Conservation (phyloP, 2,888 invertebrate genomes). For the Elysia crispata region DNA sequence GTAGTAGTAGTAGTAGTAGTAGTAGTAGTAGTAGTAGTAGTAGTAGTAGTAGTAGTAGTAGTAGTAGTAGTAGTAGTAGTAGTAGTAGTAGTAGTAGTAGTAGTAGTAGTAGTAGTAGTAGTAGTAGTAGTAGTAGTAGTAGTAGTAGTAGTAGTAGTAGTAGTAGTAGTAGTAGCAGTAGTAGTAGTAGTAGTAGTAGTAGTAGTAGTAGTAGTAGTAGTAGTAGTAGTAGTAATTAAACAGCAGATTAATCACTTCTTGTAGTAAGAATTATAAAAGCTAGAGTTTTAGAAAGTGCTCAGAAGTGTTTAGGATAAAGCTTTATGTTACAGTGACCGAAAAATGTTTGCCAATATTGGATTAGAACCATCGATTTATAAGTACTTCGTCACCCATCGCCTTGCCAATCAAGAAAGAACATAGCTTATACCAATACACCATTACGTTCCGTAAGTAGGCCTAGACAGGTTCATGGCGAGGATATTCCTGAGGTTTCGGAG, state of each 20-base stretch:
- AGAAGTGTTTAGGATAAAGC: not conserved
- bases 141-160: not conserved
- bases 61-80: not conserved
- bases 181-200: slow-evolving; percentile 28
- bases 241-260: not conserved
- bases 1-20: not conserved
- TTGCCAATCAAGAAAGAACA: too few species aligned
- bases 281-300: too few species aligned
- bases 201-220: slow-evolving; percentile 22
- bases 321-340: too few species aligned
- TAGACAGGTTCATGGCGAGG: not conserved
- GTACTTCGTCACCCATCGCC: too few species aligned
- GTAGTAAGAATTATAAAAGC: too few species aligned
- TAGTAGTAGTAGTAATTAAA: not conserved
- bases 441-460: not conserved
- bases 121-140: not conserved
- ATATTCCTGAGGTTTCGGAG: not conserved
- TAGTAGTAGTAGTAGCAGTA: slow-evolving; percentile 26
- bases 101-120: slow-evolving; percentile 11
- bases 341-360: too few species aligned
- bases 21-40: not conserved
- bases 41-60: not conserved
- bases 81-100: slow-evolving; percentile 11
- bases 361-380: too few species aligned
- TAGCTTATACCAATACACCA: too few species aligned